phyloP scores from a whole-genome alignment of 2,797 vertebrate genomes.

The Lerista edwardsae region DNA sequence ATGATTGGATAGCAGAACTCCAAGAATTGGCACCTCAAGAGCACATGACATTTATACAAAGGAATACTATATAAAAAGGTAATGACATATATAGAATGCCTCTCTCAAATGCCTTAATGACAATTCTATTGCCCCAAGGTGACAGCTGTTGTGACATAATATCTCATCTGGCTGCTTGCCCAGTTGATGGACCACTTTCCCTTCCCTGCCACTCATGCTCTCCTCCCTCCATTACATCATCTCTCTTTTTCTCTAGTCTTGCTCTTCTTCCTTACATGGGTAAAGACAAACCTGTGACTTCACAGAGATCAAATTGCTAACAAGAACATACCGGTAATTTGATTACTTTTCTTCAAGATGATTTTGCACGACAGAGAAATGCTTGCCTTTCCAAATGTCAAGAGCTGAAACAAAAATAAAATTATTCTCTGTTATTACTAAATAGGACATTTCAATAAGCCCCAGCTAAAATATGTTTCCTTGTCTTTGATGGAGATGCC shows the following conservation, averaged over 20 bases:
- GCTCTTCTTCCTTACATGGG: neutral
- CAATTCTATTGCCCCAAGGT: neutral
- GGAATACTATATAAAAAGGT: neutral
- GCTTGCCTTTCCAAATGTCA: neutral
- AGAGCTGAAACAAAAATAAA: neutral
- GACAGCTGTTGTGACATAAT: neutral
- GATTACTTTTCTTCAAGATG: neutral
- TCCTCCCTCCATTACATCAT: neutral
- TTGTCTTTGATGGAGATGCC: neutral
- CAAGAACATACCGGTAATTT: neutral
- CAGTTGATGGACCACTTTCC: neutral
- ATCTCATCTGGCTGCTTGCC: neutral
- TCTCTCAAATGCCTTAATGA: constrained; percentile 3
- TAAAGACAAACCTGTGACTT: neutral
- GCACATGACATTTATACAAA: neutral
- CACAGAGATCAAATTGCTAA: neutral
- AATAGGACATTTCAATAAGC: neutral
- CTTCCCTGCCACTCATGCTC: too few species aligned
- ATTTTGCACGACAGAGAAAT: neutral
- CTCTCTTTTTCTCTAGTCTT: too few species aligned
- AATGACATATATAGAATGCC: neutral
- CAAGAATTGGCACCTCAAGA: neutral
- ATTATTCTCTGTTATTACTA: neutral
- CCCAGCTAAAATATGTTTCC: neutral
- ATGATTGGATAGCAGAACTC: neutral